Evolutionary conservation across 1,140 invertebrate genomes (phyloP).

Genomic region (Macrotrachela quadricornifera): DNA sequence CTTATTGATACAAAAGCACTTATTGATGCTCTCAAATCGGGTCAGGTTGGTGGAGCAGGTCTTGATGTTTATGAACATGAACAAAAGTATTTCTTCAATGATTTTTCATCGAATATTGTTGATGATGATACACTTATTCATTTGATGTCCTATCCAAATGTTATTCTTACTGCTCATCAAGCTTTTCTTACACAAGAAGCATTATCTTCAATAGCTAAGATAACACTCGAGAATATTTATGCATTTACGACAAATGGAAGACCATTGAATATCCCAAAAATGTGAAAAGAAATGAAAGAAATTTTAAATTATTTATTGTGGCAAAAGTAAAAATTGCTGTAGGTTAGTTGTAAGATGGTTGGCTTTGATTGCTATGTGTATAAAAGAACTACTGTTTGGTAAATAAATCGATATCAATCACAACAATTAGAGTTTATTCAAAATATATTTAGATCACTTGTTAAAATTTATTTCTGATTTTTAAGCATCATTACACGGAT

Average conservation of each 20-base stretch:
- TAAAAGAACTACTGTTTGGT: no score
- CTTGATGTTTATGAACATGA: constrained; percentile 8
- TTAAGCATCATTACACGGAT: no score
- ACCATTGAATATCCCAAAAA: no score
- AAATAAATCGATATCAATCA: no score
- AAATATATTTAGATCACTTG: no score
- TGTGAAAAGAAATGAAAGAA: no score
- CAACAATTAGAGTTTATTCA: no score
- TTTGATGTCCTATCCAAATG: constrained; percentile 2
- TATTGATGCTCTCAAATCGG: background rate
- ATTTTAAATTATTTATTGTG: no score
- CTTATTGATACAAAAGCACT: constrained; percentile 2
- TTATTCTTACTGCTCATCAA: constrained; percentile 5
- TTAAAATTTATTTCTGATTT: no score
- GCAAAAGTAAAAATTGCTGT: no score
- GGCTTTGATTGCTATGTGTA: no score
- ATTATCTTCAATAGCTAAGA: constrained; percentile 1
- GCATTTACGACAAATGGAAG: background rate
- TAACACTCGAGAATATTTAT: background rate
- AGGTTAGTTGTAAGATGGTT: no score
- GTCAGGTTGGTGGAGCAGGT: constrained; percentile 5
- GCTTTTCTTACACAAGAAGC: constrained; percentile 6
- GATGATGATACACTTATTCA: background rate
- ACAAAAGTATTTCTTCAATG: background rate
- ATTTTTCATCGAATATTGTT: background rate